These are phyloP conservation scores for Coregonus clupeaformis DNA, from an alignment of 2,113 vertebrate species.

Conservation along the genomic window DNA sequence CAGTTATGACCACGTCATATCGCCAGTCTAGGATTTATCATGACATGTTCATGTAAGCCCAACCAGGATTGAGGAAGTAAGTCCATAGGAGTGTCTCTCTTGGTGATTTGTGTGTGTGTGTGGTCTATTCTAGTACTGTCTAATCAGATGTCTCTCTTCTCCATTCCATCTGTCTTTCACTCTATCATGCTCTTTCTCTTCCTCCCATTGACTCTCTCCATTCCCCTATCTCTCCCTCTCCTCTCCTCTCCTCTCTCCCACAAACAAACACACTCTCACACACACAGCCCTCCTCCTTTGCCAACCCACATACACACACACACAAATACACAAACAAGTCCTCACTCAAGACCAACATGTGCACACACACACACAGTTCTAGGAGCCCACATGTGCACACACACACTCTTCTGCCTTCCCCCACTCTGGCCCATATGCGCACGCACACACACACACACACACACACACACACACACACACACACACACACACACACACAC, in stretches of 20 bases:
- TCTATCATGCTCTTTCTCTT: neutral
- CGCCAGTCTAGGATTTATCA: too few relatives aligned
- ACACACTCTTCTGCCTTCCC: too few relatives aligned
- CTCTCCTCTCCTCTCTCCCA: conserved; percentile 40
- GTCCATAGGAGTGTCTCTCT: neutral
- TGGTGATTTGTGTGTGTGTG: neutral
- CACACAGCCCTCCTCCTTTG: conserved; percentile 33
- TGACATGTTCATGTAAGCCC: too few relatives aligned
- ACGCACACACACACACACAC: conserved; percentile 11
- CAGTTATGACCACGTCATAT: too few relatives aligned
- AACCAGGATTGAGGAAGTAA: too few relatives aligned
- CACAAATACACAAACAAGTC: conserved; percentile 63
- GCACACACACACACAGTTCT: conserved; percentile 5
- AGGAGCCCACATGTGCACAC: neutral
- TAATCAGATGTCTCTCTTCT: neutral
- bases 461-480: conserved; percentile 13
- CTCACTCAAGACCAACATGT: conserved; percentile 57
- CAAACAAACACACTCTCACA: conserved; percentile 27
- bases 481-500: conserved; percentile 23
- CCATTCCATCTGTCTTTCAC: neutral
- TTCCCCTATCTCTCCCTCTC: conserved; percentile 42
- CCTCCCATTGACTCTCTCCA: conserved; percentile 18
- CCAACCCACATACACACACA: conserved; percentile 51
- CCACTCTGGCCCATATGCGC: too few relatives aligned
- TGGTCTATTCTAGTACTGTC: neutral